Percentiles rank a stretch among this genome's conserved stretches.
Evolutionary conservation across 23 tunicate species (phyloP).

Genomic region (Ciona savignyi): DNA sequence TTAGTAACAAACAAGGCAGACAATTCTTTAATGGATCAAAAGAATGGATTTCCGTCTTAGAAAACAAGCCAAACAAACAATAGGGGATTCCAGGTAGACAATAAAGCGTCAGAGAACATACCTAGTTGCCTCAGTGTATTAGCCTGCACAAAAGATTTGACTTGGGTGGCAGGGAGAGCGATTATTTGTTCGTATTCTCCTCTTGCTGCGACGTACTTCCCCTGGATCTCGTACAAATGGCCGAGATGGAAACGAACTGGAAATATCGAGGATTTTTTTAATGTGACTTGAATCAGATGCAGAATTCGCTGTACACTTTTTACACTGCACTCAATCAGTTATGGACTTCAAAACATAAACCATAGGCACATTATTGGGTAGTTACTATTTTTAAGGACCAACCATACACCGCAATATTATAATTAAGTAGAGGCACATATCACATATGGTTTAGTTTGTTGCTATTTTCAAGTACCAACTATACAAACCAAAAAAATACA

Average conservation of each 20-base stretch:
- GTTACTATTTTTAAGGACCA: too few relatives aligned
- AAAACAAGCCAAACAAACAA: not conserved
- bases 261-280: not conserved
- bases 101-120: slow-evolving; percentile 10
- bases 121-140: slow-evolving; percentile 82
- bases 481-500: too few relatives aligned
- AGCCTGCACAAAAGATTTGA: slow-evolving; percentile 52
- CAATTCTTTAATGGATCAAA: not conserved
- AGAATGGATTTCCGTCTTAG: not conserved
- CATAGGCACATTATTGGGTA: too few relatives aligned
- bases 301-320: too few relatives aligned
- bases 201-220: slow-evolving; percentile 52
- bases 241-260: slow-evolving; percentile 83
- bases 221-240: slow-evolving; percentile 77
- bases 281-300: too few relatives aligned
- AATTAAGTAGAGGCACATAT: too few relatives aligned
- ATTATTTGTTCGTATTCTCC: slow-evolving; percentile 67
- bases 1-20: too few relatives aligned
- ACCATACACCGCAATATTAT: too few relatives aligned
- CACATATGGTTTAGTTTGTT: too few relatives aligned
- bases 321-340: too few relatives aligned
- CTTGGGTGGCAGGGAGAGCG: slow-evolving; percentile 51
- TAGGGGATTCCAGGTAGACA: not conserved
- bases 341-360: too few relatives aligned
- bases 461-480: too few relatives aligned